These are phyloP conservation scores for Diabrotica undecimpunctata DNA, from an alignment of 1,140 invertebrate genomes.

Conservation along the genomic window DNA sequence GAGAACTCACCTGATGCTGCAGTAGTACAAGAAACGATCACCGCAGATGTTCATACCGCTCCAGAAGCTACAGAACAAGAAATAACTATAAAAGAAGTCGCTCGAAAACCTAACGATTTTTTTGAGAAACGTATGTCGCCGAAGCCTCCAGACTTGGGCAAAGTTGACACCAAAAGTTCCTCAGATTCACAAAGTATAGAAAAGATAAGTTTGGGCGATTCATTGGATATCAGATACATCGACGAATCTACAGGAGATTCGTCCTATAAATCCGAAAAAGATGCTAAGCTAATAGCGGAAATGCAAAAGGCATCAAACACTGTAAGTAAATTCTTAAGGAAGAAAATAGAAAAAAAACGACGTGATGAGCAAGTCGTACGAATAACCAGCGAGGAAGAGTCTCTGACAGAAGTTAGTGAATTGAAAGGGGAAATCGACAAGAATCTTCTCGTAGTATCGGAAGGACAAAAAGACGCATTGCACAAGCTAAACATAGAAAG, in stretches of 20 bases:
- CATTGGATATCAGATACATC: conserved; percentile 46
- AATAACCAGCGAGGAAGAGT: conserved; percentile 61
- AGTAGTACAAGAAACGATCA: conserved; percentile 50
- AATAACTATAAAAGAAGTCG: conserved; percentile 43
- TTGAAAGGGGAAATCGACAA: conserved; percentile 48
- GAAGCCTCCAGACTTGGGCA: conserved; percentile 42
- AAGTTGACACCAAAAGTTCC: conserved; percentile 39
- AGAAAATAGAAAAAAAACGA: conserved; percentile 45
- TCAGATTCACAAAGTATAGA: conserved; percentile 45
- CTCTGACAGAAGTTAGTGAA: conserved; percentile 59
- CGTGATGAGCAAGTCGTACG: conserved; percentile 48
- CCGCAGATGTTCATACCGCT: conserved; percentile 42
- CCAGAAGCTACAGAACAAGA: conserved; percentile 27
- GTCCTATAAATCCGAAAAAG: conserved; percentile 44
- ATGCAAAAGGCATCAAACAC: conserved; percentile 42
- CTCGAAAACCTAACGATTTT: conserved; percentile 47
- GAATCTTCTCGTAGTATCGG: conserved; percentile 42
- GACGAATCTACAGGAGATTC: conserved; percentile 45
- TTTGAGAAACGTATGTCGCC: conserved; percentile 39
- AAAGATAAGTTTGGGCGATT: conserved; percentile 44
- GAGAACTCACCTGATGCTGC: conserved; percentile 35
- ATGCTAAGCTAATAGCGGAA: conserved; percentile 42
- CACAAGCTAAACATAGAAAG: conserved; percentile 50
- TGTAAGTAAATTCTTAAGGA: conserved; percentile 40
- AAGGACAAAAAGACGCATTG: conserved; percentile 43